These are phyloP conservation scores for Macrochelys suwanniensis DNA, from an alignment of 2,797 vertebrate genomes.

Conservation along the genomic window DNA sequence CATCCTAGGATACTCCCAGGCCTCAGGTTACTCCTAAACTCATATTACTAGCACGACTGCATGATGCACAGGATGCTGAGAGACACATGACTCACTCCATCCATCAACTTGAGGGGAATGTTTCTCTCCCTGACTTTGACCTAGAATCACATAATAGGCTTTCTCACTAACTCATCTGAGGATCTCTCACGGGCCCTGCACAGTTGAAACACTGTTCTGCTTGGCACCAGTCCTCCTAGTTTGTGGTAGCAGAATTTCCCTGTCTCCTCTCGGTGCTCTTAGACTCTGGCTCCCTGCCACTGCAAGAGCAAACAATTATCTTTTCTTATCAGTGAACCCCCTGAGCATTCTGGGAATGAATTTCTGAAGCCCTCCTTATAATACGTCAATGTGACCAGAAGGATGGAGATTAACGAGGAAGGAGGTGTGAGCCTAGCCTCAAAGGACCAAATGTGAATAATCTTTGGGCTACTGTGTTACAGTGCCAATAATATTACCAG, in stretches of 20 bases:
- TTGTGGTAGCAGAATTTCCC: not conserved
- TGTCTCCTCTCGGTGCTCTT: not conserved
- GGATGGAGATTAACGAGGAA: fast-evolving
- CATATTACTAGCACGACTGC: not conserved
- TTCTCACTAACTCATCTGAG: not conserved
- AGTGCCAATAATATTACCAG: not conserved
- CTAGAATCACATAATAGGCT: not conserved
- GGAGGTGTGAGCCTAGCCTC: not conserved
- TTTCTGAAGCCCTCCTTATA: not conserved
- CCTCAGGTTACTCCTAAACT: not conserved
- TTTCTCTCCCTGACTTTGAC: not conserved
- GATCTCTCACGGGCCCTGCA: not conserved
- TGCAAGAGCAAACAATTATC: not conserved
- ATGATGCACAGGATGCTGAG: not conserved
- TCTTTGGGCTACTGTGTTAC: not conserved
- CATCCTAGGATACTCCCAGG: not conserved
- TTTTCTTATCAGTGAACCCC: not conserved
- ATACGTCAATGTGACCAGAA: not conserved
- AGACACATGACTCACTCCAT: not conserved
- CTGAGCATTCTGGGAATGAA: fast-evolving
- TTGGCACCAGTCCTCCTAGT: not conserved
- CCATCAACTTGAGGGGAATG: not conserved
- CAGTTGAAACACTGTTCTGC: not conserved
- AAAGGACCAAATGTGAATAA: not conserved
- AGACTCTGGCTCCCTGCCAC: not conserved